Base-by-base conservation (phyloP, 2,113 vertebrate genomes). In the Manacus vitellinus region DNA sequence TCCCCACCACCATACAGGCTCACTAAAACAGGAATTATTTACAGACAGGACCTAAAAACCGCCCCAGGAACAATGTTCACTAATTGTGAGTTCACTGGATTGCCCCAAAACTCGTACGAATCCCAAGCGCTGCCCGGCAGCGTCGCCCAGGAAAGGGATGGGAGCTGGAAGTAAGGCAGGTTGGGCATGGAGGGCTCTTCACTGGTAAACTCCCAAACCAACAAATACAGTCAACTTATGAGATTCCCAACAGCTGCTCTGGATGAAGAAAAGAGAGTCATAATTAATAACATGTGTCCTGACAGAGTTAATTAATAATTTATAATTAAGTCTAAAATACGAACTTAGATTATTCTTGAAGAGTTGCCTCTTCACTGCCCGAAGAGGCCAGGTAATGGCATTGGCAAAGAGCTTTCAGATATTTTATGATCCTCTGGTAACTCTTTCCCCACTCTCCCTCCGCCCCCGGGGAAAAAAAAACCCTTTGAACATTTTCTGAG, bases 201-300 rank as follows among this genome's bases (percentile, higher is more conserved):
- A 18, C 23, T 61, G 91, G 79, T 9, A 21, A 91, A 75, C 85
- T 93, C 91, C 93, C 94, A 94, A 78, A 52, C 87, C 44, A 67
- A 93, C 70, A 90, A 77, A 94, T n/a, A 94, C 66, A 76, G 83
- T 81, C 92, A 97, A 96, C 95, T 93, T 95, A 94, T 31, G n/a
- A 77, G 51, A 93, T 98, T 97, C 94, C 95, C 94, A 96, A 95
- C 97, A 98, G 97, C 97, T 98, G 97, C 86, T 97, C 94, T 93
- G 84, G 85, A 94, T 79, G 97, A 97, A 98, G 96, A 96, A 97
- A 93, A 97, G 95, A 97, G 80, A 97, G 90, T 97, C 91, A 82
- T 97, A 97, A 98, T 98, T 98, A 98, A 98, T 98, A 98, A 98
- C 97, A 98, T 94, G 97, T 98, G 97, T 97, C 97, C 97, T 98